Base-by-base conservation (phyloP, 2,113 vertebrate species). In the Pogona vitticeps region DNA sequence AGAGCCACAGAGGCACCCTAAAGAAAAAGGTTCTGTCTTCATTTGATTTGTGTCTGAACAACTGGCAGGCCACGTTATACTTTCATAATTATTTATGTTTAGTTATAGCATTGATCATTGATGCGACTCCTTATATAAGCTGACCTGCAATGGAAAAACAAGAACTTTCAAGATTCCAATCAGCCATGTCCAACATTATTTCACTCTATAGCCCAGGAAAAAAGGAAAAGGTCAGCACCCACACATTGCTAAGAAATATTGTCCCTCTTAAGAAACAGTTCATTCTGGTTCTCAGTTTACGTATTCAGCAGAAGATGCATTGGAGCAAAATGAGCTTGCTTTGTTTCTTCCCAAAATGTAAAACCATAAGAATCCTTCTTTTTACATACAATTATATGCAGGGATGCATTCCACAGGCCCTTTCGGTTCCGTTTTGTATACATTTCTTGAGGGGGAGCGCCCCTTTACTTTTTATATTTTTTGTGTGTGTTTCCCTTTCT, bases 31-130 rank as follows among this genome's bases (percentile, higher is more conserved):
- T 31, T 13, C 23, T 15, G 72, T 21, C 59, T 73, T 92, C 36
- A 52, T 76, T 92, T 86, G 87, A 90, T 91, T 83, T 91, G 87
- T 12, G 1, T 92, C 92, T 93, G 88, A 92, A 90, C 88, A 92
- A 87, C 59, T 88, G 13, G 9, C 13, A 40, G 5, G 14, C 59
- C 21, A 17, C 61, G 28, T 23, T 71, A 83, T 73, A 70, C 40
- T 85, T 42, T 38, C 38, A 93, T 92, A 92, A 90, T 87, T 88
- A 75, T 52, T 84, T 76, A 76, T 52, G 80, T 71, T 77, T 84
- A 38, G 20, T 65, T 87, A 68, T 14, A 13, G 9, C 76, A 91
- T 88, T 87, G 81, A 23, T 86, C 86, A 17, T 89, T 65, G 86
- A 40, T 76, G 21, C 2, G 88, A 76, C 31, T 83, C 65, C 8